Evolutionary conservation across 2,113 vertebrate genomes (phyloP).

Genomic region (Nerophis lumbriciformis): DNA sequence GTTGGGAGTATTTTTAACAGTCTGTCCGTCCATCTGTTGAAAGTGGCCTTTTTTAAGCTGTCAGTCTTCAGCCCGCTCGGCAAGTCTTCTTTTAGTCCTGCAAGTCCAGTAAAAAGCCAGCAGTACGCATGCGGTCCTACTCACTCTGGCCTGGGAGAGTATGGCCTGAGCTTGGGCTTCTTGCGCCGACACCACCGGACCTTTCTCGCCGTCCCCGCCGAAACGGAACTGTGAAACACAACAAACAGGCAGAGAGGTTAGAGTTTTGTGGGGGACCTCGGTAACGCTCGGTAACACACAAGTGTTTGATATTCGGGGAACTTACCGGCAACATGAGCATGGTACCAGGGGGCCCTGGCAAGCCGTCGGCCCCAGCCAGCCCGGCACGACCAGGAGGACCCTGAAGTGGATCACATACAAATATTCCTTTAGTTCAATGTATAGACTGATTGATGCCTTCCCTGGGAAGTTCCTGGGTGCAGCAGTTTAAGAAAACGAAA

Average conservation of each 20-base stretch:
- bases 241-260: not conserved
- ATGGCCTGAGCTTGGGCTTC: slow-evolving; percentile 98
- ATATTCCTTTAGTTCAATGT: too few relatives aligned
- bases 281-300: too few relatives aligned
- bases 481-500: too few relatives aligned
- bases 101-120: slow-evolving; percentile 28
- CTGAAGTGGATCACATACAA: slow-evolving; percentile 55
- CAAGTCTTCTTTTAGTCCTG: slow-evolving; percentile 52
- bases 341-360: slow-evolving; percentile 92
- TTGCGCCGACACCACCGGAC: slow-evolving; percentile 88
- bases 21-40: slow-evolving; percentile 53
- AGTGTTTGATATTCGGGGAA: slow-evolving; percentile 4
- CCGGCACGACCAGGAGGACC: slow-evolving; percentile 89
- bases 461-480: too few relatives aligned
- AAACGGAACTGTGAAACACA: slow-evolving; percentile 83
- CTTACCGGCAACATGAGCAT: slow-evolving; percentile 96
- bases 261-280: not conserved
- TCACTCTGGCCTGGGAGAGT: slow-evolving; percentile 94
- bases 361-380: slow-evolving; percentile 90
- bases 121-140: slow-evolving; percentile 35
- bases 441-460: too few relatives aligned
- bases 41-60: slow-evolving; percentile 45
- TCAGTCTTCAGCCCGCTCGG: slow-evolving; percentile 35
- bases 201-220: slow-evolving; percentile 89
- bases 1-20: slow-evolving; percentile 64